phyloP scores from a whole-genome alignment of 2,797 vertebrate species.

The Cirrhinus mrigala region DNA sequence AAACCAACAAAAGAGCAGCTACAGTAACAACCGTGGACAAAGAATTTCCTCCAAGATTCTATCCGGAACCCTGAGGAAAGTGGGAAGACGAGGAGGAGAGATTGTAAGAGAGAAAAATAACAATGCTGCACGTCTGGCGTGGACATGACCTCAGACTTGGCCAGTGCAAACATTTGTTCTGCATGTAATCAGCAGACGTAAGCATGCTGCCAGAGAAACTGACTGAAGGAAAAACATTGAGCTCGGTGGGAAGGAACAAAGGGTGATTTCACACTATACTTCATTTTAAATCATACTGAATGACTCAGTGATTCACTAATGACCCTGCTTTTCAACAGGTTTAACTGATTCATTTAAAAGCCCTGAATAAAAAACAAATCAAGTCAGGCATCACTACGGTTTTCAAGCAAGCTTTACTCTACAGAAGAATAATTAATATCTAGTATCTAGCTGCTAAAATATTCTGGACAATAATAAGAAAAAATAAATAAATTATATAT shows the following conservation, averaged over 20 bases:
- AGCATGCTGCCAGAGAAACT: constrained; percentile 23
- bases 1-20: constrained; percentile 40
- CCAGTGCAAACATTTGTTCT: constrained; percentile 45
- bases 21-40: constrained; percentile 59
- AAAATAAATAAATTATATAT: too few relatives aligned
- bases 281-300: constrained; percentile 1
- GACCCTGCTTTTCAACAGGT: not conserved
- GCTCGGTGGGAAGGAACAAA: constrained; percentile 1
- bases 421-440: not conserved
- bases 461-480: not conserved
- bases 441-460: not conserved
- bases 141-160: constrained; percentile 37
- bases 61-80: constrained; percentile 53
- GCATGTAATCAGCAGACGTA: constrained; percentile 38
- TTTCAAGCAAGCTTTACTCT: not conserved
- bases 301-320: not conserved
- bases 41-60: constrained; percentile 30
- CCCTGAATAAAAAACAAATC: not conserved
- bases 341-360: not conserved
- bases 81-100: constrained; percentile 16
- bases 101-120: constrained; percentile 25
- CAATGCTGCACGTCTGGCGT: constrained; percentile 7
- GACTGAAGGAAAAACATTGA: constrained; percentile 36
- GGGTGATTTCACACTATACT: constrained; percentile 6
- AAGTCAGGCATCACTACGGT: not conserved